These are phyloP conservation scores for Philaethria dido DNA, from an alignment of 2,888 invertebrate genomes.

Conservation along the genomic window DNA sequence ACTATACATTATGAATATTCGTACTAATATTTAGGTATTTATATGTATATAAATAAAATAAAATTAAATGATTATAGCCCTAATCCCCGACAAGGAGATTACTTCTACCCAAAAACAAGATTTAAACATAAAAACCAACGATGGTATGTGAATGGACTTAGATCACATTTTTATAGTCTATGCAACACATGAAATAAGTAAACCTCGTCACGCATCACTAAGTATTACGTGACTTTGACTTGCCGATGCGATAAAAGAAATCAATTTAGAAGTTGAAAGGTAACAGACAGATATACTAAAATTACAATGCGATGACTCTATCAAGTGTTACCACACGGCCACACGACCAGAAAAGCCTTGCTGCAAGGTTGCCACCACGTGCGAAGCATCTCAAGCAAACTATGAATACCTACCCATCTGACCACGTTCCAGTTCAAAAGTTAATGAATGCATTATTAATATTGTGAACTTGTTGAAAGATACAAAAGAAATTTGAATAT, in stretches of 20 bases:
- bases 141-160: not conserved
- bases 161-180: not conserved
- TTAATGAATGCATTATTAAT: slow-evolving; percentile 10
- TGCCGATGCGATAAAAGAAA: slow-evolving; percentile 1
- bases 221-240: not conserved
- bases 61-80: no score
- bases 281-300: slow-evolving; percentile 16
- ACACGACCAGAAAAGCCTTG: slow-evolving; percentile 64
- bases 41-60: no score
- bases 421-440: slow-evolving; percentile 30
- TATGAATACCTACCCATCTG: slow-evolving; percentile 54
- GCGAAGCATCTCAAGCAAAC: slow-evolving; percentile 66
- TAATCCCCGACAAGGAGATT: no score
- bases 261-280: slow-evolving; percentile 16
- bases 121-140: no score
- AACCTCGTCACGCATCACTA: slow-evolving; percentile 1
- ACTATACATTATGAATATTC: not conserved
- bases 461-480: not conserved
- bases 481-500: slow-evolving; percentile 5
- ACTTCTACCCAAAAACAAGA: no score
- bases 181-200: not conserved
- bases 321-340: slow-evolving; percentile 48
- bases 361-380: slow-evolving; percentile 71
- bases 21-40: not conserved
- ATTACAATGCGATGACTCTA: slow-evolving; percentile 34